These are phyloP conservation scores for Ceyx margarethae DNA, from an alignment of 2,113 vertebrate species.

Conservation along the genomic window DNA sequence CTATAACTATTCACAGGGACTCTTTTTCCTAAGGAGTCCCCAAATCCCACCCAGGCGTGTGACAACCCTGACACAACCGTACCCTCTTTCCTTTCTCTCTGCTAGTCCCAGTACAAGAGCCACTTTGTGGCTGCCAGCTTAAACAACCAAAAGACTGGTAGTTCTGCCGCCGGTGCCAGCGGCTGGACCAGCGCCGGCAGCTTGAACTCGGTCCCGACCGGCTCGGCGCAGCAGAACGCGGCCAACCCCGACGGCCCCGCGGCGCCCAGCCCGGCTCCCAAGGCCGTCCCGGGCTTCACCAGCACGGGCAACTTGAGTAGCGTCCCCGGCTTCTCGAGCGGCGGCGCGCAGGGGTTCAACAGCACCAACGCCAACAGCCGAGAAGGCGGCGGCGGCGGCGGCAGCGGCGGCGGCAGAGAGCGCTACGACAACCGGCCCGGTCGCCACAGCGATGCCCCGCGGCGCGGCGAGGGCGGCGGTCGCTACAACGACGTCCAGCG, in stretches of 20 bases:
- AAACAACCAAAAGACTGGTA: slow-evolving; percentile 88
- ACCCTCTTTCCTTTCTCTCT: background rate
- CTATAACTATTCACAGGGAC: background rate
- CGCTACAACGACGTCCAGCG: slow-evolving; percentile 65
- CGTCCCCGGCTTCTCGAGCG: slow-evolving; percentile 74
- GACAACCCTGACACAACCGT: background rate
- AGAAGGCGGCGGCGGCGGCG: slow-evolving; percentile 39
- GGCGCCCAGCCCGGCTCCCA: background rate
- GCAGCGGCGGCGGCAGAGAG: slow-evolving; percentile 46
- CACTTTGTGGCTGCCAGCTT: slow-evolving; percentile 95
- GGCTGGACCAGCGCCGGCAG: slow-evolving; percentile 98
- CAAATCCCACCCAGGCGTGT: background rate
- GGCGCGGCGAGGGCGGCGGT: slow-evolving; percentile 68
- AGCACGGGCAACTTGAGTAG: slow-evolving; percentile 75
- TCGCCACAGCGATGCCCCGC: slow-evolving; percentile 71
- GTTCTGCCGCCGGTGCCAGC: slow-evolving; percentile 83
- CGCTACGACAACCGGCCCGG: slow-evolving; percentile 65
- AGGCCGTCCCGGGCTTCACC: slow-evolving; percentile 68
- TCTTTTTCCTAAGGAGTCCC: background rate
- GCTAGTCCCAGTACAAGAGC: slow-evolving; percentile 95
- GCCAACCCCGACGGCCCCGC: slow-evolving; percentile 29
- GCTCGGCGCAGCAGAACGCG: slow-evolving; percentile 71
- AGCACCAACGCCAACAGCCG: slow-evolving; percentile 61
- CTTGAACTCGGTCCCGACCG: slow-evolving; percentile 89
- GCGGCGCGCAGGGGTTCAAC: slow-evolving; percentile 51